Conservation (phyloP, 2,888 invertebrate species). For the Drosophila nigricruria region DNA sequence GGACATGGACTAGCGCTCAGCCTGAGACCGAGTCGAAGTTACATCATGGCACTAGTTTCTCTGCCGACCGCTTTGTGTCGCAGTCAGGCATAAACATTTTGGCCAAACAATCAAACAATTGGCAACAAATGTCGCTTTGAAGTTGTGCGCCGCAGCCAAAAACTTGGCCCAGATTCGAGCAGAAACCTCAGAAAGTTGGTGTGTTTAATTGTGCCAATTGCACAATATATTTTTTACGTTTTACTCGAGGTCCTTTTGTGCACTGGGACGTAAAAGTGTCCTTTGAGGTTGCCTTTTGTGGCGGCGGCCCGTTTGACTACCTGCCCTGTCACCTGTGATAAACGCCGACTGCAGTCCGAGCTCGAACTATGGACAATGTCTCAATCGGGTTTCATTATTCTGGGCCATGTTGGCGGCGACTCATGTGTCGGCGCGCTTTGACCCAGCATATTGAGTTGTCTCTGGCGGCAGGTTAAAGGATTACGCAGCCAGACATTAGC, state of each 20-base stretch:
- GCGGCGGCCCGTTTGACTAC: constrained; percentile 42
- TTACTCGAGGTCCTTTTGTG: constrained; percentile 56
- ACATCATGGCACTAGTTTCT: constrained; percentile 17
- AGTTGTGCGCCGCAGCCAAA: constrained; percentile 31
- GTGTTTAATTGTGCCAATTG: constrained; percentile 79
- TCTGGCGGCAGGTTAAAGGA: constrained; percentile 76
- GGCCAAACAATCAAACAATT: constrained; percentile 80
- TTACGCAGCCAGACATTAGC: constrained; percentile 50
- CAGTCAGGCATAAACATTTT: constrained; percentile 80
- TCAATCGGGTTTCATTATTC: constrained; percentile 57
- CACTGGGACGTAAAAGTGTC: constrained; percentile 72
- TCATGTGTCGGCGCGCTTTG: constrained; percentile 58
- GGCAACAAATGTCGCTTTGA: constrained; percentile 65
- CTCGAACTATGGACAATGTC: constrained; percentile 46
- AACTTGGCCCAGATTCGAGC: constrained; percentile 54
- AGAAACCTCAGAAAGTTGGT: constrained; percentile 49
- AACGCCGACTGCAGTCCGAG: constrained; percentile 38
- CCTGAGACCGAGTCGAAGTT: neutral
- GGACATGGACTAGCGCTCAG: neutral
- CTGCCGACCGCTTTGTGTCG: constrained; percentile 50
- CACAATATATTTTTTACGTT: constrained; percentile 51
- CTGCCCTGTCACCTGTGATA: constrained; percentile 54
- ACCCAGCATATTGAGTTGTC: constrained; percentile 56
- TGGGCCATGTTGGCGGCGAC: constrained; percentile 30
- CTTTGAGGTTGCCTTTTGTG: constrained; percentile 66